phyloP scores from a whole-genome alignment of 2,888 invertebrate genomes.

The Amorpha juglandis region DNA sequence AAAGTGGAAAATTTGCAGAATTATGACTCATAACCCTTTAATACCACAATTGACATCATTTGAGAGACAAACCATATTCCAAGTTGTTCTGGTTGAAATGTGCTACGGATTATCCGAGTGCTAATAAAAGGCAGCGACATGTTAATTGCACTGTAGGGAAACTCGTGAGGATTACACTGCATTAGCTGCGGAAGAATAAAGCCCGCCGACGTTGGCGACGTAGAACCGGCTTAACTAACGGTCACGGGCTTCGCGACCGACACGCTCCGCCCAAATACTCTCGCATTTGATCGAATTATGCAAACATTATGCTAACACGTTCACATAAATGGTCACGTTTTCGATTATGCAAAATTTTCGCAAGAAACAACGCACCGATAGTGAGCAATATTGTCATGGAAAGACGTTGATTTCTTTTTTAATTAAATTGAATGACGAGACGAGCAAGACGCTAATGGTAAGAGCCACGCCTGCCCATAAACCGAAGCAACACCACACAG shows the following conservation, averaged over 20 bases:
- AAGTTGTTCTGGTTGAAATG: slow-evolving; percentile 6
- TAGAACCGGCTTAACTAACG: slow-evolving; percentile 39
- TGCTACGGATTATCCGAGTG: slow-evolving; percentile 12
- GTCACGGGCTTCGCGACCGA: slow-evolving; percentile 36
- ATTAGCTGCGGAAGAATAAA: slow-evolving; percentile 11
- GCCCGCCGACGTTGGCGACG: slow-evolving; percentile 27
- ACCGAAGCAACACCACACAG: too few species aligned
- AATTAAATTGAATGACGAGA: too few species aligned
- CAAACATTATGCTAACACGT: slow-evolving; percentile 48
- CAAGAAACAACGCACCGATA: slow-evolving; percentile 40
- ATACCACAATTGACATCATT: neutral
- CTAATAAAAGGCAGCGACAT: slow-evolving; percentile 22
- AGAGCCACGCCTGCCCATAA: too few species aligned
- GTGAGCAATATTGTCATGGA: slow-evolving; percentile 30
- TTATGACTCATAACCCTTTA: neutral
- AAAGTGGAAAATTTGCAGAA: neutral
- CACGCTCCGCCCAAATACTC: slow-evolving; percentile 40
- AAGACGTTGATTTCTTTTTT: too few species aligned
- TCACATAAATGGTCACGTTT: slow-evolving; percentile 39
- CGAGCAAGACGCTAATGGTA: too few species aligned
- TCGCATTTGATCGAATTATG: slow-evolving; percentile 50
- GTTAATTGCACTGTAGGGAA: slow-evolving; percentile 15
- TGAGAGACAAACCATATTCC: neutral
- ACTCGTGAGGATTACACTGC: slow-evolving; percentile 15
- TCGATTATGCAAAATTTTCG: slow-evolving; percentile 48